Base-by-base conservation (phyloP, 2,888 invertebrate genomes). In the Lithophane ornitopus region DNA sequence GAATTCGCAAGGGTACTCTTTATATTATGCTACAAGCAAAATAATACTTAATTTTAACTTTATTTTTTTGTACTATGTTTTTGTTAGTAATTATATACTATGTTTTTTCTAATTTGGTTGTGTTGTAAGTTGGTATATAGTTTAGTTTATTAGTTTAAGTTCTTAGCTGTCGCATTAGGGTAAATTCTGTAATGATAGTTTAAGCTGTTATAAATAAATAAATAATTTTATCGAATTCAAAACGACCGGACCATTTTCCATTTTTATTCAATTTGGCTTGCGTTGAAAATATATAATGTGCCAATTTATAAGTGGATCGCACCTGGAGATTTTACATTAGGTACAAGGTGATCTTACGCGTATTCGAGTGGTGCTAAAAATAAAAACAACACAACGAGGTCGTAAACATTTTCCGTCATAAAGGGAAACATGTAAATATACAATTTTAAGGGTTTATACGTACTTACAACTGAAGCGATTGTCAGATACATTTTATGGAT, bases 401-500 rank as follows among this genome's bases (percentile, higher is more conserved):
- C 67, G 58, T 63, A 68, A 72, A 80, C 28, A 78, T 72, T 71
- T 61, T 68, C 26, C 49, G 16, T 81, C 61, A 22, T 68, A 67
- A 79, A 70, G 6, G 8, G 7, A 66, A 78, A 78, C 28, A 58
- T 58, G 49, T 78, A 19, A 78, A 54, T 61, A 72, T 80, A 54
- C 12, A 68, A 65, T 41, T 52, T 41, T 39, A 68, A 52, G 9
- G 26, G 16, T 46, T 70, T 77, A 49, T 22, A 39, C 44, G 22
- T 19, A 39, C 44, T 26, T 19, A 76, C 16, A 61, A 34, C 59
- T 61, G 70, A 90, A 91, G 86, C 89, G 83, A 89, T 89, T 90
- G 86, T 79, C 79, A 80, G 74, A 74, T 71, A 77, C 66, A 74
- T 74, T 84, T 68, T 22, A 79, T 74, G 78, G 79, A 86, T 88